Percentiles rank a stretch among this genome's conserved stretches.
These are phyloP conservation scores for Falco berigora DNA, from an alignment of 2,797 vertebrate species.

Conservation along the genomic window DNA sequence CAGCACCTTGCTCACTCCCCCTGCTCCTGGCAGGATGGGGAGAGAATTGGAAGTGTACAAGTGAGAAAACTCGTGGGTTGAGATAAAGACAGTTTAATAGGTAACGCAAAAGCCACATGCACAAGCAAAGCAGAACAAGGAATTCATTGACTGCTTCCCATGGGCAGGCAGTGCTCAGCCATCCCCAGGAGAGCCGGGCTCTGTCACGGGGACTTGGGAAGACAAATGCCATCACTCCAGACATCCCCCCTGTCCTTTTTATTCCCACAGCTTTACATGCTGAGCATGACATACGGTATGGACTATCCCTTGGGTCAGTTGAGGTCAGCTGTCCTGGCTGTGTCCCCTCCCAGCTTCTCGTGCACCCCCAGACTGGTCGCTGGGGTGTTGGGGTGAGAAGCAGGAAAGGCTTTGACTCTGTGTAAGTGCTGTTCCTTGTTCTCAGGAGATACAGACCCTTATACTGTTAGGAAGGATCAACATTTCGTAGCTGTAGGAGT, in stretches of 20 bases:
- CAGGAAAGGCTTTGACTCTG: background rate
- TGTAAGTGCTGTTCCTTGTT: background rate
- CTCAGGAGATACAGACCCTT: background rate
- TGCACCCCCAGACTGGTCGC: background rate
- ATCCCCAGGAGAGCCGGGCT: background rate
- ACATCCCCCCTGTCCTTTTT: fast-evolving
- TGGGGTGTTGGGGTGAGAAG: background rate
- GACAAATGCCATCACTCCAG: background rate
- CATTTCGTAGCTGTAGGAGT: background rate
- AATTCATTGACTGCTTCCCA: background rate
- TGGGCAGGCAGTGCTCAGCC: background rate
- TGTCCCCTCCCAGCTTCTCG: background rate
- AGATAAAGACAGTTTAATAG: background rate
- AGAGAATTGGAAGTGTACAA: background rate
- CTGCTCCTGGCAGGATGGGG: background rate
- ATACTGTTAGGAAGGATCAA: background rate
- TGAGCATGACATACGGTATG: background rate
- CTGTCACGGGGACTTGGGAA: background rate
- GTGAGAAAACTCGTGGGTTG: background rate
- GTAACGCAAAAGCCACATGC: too few species aligned
- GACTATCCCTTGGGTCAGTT: background rate
- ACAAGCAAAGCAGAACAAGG: background rate
- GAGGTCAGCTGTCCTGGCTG: background rate
- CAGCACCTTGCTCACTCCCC: background rate
- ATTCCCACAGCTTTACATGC: background rate